Conservation (phyloP, 2,113 vertebrate species). For the Mirza zaza region DNA sequence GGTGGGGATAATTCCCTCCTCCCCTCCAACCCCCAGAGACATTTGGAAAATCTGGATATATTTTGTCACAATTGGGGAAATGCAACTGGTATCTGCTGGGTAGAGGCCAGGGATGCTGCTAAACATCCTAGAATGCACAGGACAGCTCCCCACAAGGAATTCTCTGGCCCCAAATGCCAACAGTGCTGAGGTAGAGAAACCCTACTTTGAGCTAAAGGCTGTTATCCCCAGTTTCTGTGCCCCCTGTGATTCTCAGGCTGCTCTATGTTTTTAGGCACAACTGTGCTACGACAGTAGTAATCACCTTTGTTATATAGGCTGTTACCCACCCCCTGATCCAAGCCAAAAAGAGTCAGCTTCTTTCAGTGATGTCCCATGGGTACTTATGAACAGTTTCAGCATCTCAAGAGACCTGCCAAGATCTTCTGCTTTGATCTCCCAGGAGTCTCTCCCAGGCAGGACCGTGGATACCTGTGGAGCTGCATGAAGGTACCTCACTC, state of each 20-base stretch:
- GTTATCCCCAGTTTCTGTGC: not conserved
- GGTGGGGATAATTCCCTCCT: not conserved
- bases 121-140: not conserved
- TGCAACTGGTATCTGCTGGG: no score
- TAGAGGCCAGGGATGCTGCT: not conserved
- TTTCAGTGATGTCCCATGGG: not conserved
- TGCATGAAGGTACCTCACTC: not conserved
- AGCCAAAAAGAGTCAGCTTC: not conserved
- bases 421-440: not conserved
- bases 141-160: not conserved
- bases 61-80: not conserved
- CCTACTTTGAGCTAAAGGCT: not conserved
- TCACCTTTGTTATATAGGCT: not conserved
- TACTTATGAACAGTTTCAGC: not conserved
- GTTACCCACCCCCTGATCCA: fast-evolving
- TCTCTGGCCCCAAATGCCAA: not conserved
- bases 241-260: not conserved
- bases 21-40: not conserved
- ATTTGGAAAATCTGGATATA: not conserved
- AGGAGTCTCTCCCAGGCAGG: not conserved
- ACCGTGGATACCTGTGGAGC: fast-evolving
- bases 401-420: not conserved
- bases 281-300: not conserved
- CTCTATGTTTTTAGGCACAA: not conserved
- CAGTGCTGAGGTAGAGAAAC: not conserved